Conservation (phyloP, 2,888 invertebrate genomes). For the Andrena dorsata region DNA sequence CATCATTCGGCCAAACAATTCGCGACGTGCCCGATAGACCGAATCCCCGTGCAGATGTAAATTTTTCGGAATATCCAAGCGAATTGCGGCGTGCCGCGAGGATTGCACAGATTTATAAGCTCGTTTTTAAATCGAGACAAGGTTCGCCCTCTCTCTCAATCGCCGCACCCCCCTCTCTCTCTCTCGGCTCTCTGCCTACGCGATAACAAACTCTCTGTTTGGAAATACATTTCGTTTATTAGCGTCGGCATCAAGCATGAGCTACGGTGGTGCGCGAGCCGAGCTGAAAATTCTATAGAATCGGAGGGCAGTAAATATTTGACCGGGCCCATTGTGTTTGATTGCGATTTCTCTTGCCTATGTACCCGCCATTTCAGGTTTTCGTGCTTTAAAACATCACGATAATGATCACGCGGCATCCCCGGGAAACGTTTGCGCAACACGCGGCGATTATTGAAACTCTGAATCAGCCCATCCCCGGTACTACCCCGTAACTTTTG, state of each 20-base stretch:
- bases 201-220: slow-evolving; percentile 3
- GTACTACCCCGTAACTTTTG: slow-evolving; percentile 8
- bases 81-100: slow-evolving; percentile 44
- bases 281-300: slow-evolving; percentile 4
- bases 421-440: slow-evolving; percentile 34
- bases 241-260: neutral
- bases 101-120: slow-evolving; percentile 50
- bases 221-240: slow-evolving; percentile 14
- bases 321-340: neutral
- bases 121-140: slow-evolving; percentile 53
- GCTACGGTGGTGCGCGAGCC: neutral
- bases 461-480: slow-evolving; percentile 24
- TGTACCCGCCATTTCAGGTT: neutral
- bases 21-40: neutral
- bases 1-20: slow-evolving; percentile 12
- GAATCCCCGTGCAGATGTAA: slow-evolving; percentile 45
- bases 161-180: too few relatives aligned
- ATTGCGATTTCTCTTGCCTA: neutral
- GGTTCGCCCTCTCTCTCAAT: slow-evolving; percentile 25
- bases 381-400: slow-evolving; percentile 7
- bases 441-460: slow-evolving; percentile 38
- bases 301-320: neutral
- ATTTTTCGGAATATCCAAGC: slow-evolving; percentile 46
- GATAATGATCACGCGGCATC: slow-evolving; percentile 22
- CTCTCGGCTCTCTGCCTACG: neutral